A percentile compares a stretch with the other conserved stretches of the same genome.
Evolutionary conservation across 1,140 invertebrate genomes (phyloP).

Genomic region (Atta texana): DNA sequence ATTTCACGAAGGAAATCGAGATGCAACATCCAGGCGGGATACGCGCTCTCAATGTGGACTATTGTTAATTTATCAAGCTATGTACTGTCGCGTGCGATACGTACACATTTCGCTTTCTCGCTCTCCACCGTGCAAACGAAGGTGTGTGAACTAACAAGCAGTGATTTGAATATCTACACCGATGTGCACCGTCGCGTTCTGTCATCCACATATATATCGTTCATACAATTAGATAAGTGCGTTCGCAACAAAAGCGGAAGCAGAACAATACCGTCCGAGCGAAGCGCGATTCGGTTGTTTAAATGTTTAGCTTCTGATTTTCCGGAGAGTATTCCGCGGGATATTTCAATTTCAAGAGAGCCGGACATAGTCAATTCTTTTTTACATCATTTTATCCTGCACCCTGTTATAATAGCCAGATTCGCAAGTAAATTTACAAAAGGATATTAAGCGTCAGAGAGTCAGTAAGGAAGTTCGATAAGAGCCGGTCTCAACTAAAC

Average conservation of each 20-base stretch:
- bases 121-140: conserved; percentile 53
- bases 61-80: conserved; percentile 70
- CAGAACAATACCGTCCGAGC: conserved; percentile 38
- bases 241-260: conserved; percentile 12
- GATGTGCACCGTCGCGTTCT: not conserved
- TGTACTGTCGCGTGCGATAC: conserved; percentile 10
- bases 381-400: conserved; percentile 34
- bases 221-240: conserved; percentile 57
- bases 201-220: not conserved
- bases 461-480: conserved; percentile 57
- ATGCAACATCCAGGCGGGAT: conserved; percentile 29
- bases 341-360: not conserved
- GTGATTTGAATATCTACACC: conserved; percentile 59
- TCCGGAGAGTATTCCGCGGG: no score
- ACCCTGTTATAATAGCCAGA: conserved; percentile 12
- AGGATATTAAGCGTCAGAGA: conserved; percentile 57
- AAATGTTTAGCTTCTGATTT: conserved; percentile 37
- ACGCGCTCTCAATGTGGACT: conserved; percentile 35
- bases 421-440: conserved; percentile 68
- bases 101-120: conserved; percentile 57
- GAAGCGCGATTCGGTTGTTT: conserved; percentile 25
- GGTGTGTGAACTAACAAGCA: conserved; percentile 41
- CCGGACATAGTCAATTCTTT: conserved; percentile 26
- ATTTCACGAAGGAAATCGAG: conserved; percentile 43
- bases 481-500: conserved; percentile 36